Conservation (phyloP, 2,113 vertebrate species). For the Lichenostomus cassidix region DNA sequence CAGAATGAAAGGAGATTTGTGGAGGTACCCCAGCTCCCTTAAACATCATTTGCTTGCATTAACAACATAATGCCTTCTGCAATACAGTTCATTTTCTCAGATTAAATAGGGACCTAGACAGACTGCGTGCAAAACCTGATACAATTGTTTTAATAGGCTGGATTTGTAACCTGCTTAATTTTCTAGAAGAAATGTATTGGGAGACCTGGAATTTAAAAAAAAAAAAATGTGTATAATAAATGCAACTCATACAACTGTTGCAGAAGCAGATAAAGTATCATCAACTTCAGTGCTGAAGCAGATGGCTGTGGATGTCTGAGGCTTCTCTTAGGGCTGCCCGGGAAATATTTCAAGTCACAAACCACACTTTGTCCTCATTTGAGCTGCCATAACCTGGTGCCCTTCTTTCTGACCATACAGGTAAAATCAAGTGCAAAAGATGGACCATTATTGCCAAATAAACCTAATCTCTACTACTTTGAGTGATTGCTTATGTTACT, state of each 20-base stretch:
- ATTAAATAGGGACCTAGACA: background rate
- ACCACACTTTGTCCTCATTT: background rate
- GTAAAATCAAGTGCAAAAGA: background rate
- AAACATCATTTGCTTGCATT: background rate
- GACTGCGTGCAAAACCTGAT: background rate
- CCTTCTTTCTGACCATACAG: background rate
- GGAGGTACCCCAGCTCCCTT: background rate
- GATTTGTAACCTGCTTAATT: background rate
- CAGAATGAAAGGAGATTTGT: slow-evolving; percentile 25
- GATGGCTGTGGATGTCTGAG: background rate
- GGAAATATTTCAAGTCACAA: background rate
- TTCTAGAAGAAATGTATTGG: background rate
- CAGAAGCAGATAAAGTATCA: background rate
- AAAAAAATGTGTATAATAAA: background rate
- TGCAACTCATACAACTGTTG: background rate
- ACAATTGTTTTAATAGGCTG: background rate
- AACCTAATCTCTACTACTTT: background rate
- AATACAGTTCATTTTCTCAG: background rate
- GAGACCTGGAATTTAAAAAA: background rate
- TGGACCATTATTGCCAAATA: background rate
- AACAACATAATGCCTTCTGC: background rate
- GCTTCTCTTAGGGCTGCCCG: background rate
- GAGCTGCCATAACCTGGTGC: background rate
- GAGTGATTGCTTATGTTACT: background rate
- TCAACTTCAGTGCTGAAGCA: background rate